Percentiles rank a stretch among this genome's conserved stretches.
These are phyloP conservation scores for Dysmachus trigonus DNA, from an alignment of 2,888 invertebrate genomes.

Conservation along the genomic window DNA sequence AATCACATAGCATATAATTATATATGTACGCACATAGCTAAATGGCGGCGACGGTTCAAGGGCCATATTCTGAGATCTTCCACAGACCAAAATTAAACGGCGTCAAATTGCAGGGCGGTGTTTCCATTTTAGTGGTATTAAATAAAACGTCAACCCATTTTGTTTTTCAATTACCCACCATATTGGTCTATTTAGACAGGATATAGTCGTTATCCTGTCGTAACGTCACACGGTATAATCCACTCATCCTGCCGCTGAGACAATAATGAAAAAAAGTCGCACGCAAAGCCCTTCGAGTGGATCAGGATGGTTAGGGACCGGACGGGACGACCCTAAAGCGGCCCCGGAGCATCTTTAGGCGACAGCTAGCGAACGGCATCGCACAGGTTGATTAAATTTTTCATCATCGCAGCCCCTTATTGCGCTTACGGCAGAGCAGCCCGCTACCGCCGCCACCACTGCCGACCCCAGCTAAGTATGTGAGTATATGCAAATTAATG, in stretches of 20 bases:
- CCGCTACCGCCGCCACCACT: neutral
- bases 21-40: neutral
- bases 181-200: slow-evolving; percentile 38
- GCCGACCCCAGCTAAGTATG: slow-evolving; percentile 1
- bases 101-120: neutral
- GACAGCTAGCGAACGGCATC: slow-evolving; percentile 44
- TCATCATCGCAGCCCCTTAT: slow-evolving; percentile 45
- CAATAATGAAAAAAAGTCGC: slow-evolving; percentile 36
- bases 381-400: slow-evolving; percentile 50
- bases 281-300: slow-evolving; percentile 9
- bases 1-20: neutral
- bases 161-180: slow-evolving; percentile 42
- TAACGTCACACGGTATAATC: slow-evolving; percentile 24
- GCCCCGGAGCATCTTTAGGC: neutral
- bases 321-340: slow-evolving; percentile 14
- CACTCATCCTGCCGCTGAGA: slow-evolving; percentile 21
- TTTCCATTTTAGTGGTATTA: neutral
- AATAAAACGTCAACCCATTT: slow-evolving; percentile 38
- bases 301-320: neutral
- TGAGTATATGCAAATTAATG: slow-evolving; percentile 50
- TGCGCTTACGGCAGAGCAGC: neutral
- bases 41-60: neutral
- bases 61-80: neutral
- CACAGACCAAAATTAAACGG: slow-evolving; percentile 1
- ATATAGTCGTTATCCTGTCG: slow-evolving; percentile 35